These are phyloP conservation scores for Hapalemur alaotrensis DNA, from an alignment of 2,797 vertebrate genomes.

Conservation along the genomic window DNA sequence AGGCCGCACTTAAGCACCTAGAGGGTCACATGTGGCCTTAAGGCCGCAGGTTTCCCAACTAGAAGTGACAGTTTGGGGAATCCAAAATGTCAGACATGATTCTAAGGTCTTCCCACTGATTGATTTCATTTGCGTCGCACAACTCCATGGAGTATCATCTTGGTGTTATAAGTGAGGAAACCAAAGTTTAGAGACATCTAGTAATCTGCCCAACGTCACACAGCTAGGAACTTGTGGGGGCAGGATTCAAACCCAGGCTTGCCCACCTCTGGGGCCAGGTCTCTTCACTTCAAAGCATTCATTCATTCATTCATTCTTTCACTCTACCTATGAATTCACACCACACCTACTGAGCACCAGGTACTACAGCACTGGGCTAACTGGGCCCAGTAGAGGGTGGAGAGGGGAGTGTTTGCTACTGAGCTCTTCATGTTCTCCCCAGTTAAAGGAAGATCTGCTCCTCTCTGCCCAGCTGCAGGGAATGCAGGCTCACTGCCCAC, in stretches of 20 bases:
- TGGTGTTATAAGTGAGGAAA: neutral
- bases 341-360: fast-evolving
- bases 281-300: neutral
- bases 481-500: neutral
- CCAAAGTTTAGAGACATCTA: neutral
- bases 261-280: neutral
- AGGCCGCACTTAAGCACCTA: too few species aligned
- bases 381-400: too few species aligned
- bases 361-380: neutral
- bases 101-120: neutral
- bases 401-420: neutral
- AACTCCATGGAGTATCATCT: neutral
- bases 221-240: neutral
- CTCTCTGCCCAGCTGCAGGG: neutral
- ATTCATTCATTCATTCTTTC: neutral
- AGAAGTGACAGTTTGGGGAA: neutral
- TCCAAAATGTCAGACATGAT: neutral
- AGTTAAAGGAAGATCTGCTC: neutral
- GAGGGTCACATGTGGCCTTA: too few species aligned
- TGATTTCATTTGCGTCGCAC: neutral
- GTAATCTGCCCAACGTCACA: neutral
- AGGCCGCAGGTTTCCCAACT: too few species aligned
- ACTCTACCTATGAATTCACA: neutral
- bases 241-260: neutral
- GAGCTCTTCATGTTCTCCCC: neutral